A percentile compares a stretch with the other conserved stretches of the same genome.
Conservation (phyloP, 35 echinoderm and acorn worm genomes). For the Ophiothrix spiculata region DNA sequence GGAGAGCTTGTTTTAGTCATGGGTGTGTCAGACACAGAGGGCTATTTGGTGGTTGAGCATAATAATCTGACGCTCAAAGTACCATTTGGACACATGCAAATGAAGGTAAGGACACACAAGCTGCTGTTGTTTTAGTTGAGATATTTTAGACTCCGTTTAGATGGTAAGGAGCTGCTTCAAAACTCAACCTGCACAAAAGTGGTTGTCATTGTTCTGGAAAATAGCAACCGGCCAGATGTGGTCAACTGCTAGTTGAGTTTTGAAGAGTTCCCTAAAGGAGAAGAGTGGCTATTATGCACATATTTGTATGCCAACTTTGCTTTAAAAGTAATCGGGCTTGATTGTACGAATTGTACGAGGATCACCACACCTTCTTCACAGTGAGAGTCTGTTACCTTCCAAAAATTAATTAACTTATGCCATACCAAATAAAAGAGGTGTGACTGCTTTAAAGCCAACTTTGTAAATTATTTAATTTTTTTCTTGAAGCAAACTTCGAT, state of each 20-base stretch:
- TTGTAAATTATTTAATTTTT: background rate
- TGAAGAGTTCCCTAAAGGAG: background rate
- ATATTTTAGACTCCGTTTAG: background rate
- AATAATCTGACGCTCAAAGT: constrained; percentile 53
- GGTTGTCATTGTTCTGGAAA: background rate
- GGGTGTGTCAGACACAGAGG: constrained; percentile 38
- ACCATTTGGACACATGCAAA: constrained; percentile 38
- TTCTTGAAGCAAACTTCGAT: background rate
- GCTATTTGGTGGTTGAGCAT: constrained; percentile 53
- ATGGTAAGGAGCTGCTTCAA: background rate
- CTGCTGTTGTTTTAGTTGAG: background rate
- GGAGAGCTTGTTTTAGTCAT: constrained; percentile 63
- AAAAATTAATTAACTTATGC: background rate
- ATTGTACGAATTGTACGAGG: no score
- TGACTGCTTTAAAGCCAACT: background rate
- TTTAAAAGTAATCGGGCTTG: no score
- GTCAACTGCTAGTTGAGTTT: background rate
- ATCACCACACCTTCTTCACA: background rate
- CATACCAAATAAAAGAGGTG: background rate
- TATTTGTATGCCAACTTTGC: no score
- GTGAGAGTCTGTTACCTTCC: background rate
- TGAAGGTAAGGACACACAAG: constrained; percentile 37
- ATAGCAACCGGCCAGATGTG: background rate
- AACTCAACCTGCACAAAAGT: background rate
- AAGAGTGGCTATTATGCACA: background rate